Base-by-base conservation (phyloP, 2,888 invertebrate genomes). In the Teleogryllus oceanicus region DNA sequence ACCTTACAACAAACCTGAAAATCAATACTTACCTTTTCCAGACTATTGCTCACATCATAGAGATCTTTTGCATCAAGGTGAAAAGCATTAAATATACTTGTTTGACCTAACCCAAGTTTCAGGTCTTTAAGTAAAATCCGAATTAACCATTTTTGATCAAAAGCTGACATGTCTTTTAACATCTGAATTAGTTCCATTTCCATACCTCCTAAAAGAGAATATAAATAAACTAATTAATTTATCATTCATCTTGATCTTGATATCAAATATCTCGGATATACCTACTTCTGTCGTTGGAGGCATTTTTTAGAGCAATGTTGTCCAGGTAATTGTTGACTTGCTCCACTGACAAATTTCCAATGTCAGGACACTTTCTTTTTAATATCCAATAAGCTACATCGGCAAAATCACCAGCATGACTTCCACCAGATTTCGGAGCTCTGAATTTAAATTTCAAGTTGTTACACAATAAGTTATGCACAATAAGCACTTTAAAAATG, bases 61-160 rank as follows among this genome's bases (percentile, higher is more conserved):
- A 93, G 88, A 51, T 93, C 92, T 3, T 92, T 91, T 0, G 96
- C 97, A 86, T 96, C 93, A 0, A 92, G 92, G 87, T 98, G 96
- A 85, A 93, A 93, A 16, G 91, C 89, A 79, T 85, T 85, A 74
- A 98, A 88, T 77, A 96, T 92, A 37, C 90, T 91, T 80, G 91
- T 91, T 80, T 91, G 90, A 12, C 94, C 92, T 82, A 97, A 88
- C 0, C 94, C 92, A 4, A 97, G 87, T 85, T 92, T 93, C 86
- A 97, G 88, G 80, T 94, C 93, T 87, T 97, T 98, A 18, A 98
- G 88, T 78, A 98, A 90, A 79, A 98, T 92, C 79, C 97, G 89
- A 11, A 97, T 92, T 24, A 98, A 89, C 98, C 98, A 98, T 88
- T 96, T 96, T 83, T 95, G 91, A 86, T 98, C 95, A 18, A 90